These are phyloP conservation scores for Babyrousa celebensis DNA, from an alignment of 2,797 vertebrate species.

Conservation along the genomic window DNA sequence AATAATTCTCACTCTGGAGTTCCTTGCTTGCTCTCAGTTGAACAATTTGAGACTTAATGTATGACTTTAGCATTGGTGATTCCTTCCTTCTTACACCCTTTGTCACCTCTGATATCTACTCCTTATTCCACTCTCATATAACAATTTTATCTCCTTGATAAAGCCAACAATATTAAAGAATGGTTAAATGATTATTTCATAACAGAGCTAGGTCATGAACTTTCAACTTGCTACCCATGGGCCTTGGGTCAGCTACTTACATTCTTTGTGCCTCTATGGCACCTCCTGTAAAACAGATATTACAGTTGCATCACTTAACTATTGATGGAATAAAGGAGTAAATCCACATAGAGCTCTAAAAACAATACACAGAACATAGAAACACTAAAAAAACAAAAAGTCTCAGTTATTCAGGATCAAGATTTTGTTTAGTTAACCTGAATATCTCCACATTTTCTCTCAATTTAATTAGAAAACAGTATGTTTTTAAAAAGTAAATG, in stretches of 20 bases:
- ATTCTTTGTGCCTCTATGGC: background rate
- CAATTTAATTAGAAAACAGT: constrained; percentile 48
- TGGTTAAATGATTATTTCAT: background rate
- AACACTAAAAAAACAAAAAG: background rate
- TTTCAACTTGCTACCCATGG: background rate
- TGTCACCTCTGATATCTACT: background rate
- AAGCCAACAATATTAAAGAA: background rate
- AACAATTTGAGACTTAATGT: background rate
- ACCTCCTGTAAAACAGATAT: background rate
- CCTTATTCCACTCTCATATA: background rate
- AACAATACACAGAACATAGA: background rate
- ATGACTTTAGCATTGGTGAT: background rate
- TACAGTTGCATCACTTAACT: background rate
- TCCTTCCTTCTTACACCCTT: background rate
- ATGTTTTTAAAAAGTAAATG: background rate
- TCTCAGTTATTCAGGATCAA: constrained; percentile 3
- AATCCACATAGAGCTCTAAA: background rate
- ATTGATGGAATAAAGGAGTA: background rate
- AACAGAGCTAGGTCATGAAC: background rate
- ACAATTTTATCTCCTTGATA: background rate
- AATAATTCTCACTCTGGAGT: background rate
- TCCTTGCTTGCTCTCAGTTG: background rate
- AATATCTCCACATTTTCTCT: background rate
- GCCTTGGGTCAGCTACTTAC: background rate
- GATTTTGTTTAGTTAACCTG: background rate